Conservation (phyloP, 2,888 invertebrate species). For the Lordiphosa fenestrarum region DNA sequence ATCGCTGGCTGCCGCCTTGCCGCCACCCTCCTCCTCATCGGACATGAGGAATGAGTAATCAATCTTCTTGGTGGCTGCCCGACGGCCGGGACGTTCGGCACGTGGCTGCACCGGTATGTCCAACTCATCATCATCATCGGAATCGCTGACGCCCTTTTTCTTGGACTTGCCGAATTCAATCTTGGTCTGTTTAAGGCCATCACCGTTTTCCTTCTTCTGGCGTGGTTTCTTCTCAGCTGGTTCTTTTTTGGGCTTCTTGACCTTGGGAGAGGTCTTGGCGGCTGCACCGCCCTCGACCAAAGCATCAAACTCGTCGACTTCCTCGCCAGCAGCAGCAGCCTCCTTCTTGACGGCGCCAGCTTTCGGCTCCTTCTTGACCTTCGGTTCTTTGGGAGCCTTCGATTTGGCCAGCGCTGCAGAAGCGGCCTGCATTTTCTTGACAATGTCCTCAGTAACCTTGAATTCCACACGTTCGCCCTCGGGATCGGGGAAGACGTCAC, state of each 20-base stretch:
- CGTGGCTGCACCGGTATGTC: constrained; percentile 58
- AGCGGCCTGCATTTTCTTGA: constrained; percentile 70
- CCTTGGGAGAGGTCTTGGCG: constrained; percentile 72
- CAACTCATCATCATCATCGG: constrained; percentile 46
- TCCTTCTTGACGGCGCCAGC: constrained; percentile 10
- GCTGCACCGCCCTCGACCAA: constrained; percentile 81
- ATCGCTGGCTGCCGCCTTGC: constrained; percentile 81
- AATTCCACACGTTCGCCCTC: constrained; percentile 75
- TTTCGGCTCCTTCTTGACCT: constrained; percentile 25
- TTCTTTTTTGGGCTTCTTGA: constrained; percentile 72
- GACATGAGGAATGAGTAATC: constrained; percentile 79
- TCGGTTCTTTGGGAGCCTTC: constrained; percentile 76
- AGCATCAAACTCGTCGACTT: constrained; percentile 84
- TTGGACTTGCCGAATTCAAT: constrained; percentile 84
- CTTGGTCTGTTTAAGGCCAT: constrained; percentile 88
- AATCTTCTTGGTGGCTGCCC: constrained; percentile 80
- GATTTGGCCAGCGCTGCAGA: constrained; percentile 65
- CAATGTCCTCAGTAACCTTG: constrained; percentile 77
- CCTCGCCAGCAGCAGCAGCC: constrained; percentile 39
- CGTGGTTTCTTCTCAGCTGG: constrained; percentile 56
- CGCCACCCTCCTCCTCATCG: constrained; percentile 79
- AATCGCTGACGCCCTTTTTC: constrained; percentile 54
- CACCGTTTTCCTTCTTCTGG: constrained; percentile 80
- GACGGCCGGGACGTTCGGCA: constrained; percentile 80
- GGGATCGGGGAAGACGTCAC: constrained; percentile 77